Evolutionary conservation across 2,888 invertebrate genomes (phyloP).

Genomic region (Resseliella maxima): DNA sequence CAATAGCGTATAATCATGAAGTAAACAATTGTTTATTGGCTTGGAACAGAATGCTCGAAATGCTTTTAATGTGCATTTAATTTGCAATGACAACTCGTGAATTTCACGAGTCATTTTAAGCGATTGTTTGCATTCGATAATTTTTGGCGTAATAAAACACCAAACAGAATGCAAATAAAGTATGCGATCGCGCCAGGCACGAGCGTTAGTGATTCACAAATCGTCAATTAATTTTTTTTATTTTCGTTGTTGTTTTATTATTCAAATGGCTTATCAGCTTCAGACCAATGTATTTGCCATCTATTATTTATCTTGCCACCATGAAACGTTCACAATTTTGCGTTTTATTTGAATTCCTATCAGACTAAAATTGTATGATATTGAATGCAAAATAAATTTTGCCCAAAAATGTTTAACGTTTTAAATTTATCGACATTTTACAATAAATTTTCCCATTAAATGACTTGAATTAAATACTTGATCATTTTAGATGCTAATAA

Average conservation of each 20-base stretch:
- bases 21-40: not conserved
- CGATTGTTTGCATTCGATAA: conserved; percentile 27
- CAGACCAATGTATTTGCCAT: not conserved
- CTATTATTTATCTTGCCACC: conserved; percentile 12
- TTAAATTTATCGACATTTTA: not conserved
- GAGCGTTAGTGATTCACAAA: not conserved
- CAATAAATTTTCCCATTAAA: conserved; percentile 15
- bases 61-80: conserved; percentile 13
- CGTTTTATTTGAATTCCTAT: not conserved
- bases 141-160: not conserved
- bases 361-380: not conserved
- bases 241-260: not conserved
- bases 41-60: not conserved
- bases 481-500: not conserved
- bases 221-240: not conserved
- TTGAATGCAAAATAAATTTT: not conserved
- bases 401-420: not conserved
- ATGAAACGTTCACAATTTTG: not conserved
- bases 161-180: not conserved
- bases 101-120: not conserved
- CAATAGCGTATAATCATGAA: not conserved
- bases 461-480: not conserved
- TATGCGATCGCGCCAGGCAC: not conserved
- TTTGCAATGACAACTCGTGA: not conserved
- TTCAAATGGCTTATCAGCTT: not conserved